phyloP scores from a whole-genome alignment of 2,888 invertebrate species.

The Pristionchus fissidentatus region DNA sequence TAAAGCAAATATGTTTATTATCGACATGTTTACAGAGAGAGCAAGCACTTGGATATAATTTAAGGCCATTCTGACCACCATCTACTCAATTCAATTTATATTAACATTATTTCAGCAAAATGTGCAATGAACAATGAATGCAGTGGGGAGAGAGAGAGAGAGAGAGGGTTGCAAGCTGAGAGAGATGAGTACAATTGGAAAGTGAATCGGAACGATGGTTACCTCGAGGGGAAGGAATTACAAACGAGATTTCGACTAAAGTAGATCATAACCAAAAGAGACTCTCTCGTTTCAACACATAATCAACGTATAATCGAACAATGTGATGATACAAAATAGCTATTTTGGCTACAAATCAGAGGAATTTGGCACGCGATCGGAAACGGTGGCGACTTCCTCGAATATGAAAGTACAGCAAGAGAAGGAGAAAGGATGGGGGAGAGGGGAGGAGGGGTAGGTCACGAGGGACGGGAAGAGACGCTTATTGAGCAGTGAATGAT shows the following conservation, averaged over 20 bases:
- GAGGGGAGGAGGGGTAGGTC: not conserved
- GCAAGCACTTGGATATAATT: slow-evolving; percentile 25
- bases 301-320: not conserved
- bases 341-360: not conserved
- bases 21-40: slow-evolving; percentile 10
- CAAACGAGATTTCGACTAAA: too few species aligned
- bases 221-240: not conserved
- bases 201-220: slow-evolving; percentile 26
- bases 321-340: not conserved
- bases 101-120: slow-evolving; percentile 45
- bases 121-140: slow-evolving; percentile 23
- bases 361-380: slow-evolving; percentile 3
- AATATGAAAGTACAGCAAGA: slow-evolving; percentile 33
- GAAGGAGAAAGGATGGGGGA: not conserved
- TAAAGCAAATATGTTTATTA: slow-evolving; percentile 46
- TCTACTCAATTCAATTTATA: slow-evolving; percentile 30
- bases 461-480: not conserved
- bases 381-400: not conserved
- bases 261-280: too few species aligned
- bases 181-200: slow-evolving; percentile 42
- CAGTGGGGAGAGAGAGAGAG: too few species aligned
- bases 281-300: too few species aligned
- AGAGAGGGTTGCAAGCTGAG: not conserved
- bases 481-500: slow-evolving; percentile 47
- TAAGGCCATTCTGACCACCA: slow-evolving; percentile 1